Evolutionary conservation across 1,140 invertebrate species (phyloP), one percentile per base, ranked within the genome.

Genomic region (Helicorthomorpha holstii): DNA sequence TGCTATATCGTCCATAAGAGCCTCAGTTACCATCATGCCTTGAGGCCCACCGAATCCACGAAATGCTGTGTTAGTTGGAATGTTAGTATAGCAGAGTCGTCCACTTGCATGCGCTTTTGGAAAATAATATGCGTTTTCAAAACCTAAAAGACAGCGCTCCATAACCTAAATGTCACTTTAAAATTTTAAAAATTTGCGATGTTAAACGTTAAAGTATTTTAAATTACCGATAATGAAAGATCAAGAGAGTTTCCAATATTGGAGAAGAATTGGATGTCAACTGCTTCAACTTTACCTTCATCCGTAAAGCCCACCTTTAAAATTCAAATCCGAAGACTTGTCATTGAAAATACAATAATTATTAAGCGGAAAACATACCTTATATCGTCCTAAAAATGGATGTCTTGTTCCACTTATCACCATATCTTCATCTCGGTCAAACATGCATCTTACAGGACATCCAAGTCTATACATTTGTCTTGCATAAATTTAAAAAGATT

Each of bases 381-480:
- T 90, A 59, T 94, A 97, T 61, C 82, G 83, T 22, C 78, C 79
- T 3, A 81, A 70, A 64, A 92, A 92, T 0, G 92, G 89, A 74
- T 96, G 88, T 57, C 93, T 72, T 1, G 78, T 82, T 1, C 91
- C 92, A 0, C 79, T 82, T 47, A 85, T 80, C 54, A 82, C 67
- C 84, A 97, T 96, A 65, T 96, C 91, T 70, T 96, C 91, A 64
- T 94, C 88, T 55, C 92, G 73, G 51, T 95, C 89, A 34, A 96
- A 61, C 79, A 89, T 88, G 51, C 82, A 83, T 22, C 90, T 75
- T 1, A 96, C 79, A 4, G 92, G 88, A 57, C 75, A 73, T 26
- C 75, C 69, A 3, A 85, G 69, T 60, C 83, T 85, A 52, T 47
- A 7, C 7, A 34, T 34, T 34, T 34, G 16, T n/a, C n/a, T n/a